Percentiles rank a stretch among this genome's conserved stretches.
Evolutionary conservation across 2,797 vertebrate genomes (phyloP).

Genomic region (Anabacerthia variegaticeps): DNA sequence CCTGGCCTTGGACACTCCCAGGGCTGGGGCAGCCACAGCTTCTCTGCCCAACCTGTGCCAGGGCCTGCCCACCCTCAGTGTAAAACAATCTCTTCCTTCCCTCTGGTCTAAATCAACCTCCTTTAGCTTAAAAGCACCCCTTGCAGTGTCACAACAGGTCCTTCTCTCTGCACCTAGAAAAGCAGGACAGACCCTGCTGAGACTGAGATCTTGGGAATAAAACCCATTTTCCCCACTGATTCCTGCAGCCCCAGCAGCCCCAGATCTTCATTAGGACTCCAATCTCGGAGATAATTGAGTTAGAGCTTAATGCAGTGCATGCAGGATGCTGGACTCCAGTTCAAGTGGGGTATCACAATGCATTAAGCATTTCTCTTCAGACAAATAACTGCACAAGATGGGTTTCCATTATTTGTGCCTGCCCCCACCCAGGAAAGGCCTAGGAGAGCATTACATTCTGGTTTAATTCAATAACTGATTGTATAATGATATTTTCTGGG

Average conservation of each 20-base stretch:
- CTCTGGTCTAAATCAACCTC: neutral
- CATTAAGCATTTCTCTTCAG: conserved; percentile 41
- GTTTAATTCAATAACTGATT: conserved; percentile 25
- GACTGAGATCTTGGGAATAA: neutral
- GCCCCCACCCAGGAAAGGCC: neutral
- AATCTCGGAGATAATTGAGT: neutral
- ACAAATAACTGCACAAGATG: neutral
- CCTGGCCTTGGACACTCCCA: neutral
- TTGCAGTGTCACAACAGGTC: accelerated
- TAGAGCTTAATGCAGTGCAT: neutral
- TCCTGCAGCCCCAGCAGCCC: neutral
- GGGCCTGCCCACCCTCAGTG: neutral
- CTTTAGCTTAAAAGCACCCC: neutral
- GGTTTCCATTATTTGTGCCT: conserved; percentile 9
- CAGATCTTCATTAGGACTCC: neutral
- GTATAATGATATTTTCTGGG: neutral
- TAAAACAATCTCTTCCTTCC: neutral
- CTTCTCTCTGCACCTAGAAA: neutral
- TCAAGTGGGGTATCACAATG: neutral
- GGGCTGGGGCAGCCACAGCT: neutral
- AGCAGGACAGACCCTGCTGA: neutral
- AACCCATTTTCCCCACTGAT: neutral
- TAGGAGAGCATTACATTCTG: conserved; percentile 3
- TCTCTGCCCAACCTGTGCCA: neutral
- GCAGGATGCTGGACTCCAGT: neutral